Base-by-base conservation (phyloP, 23 tunicate species). In the Phallusia fumigata region DNA sequence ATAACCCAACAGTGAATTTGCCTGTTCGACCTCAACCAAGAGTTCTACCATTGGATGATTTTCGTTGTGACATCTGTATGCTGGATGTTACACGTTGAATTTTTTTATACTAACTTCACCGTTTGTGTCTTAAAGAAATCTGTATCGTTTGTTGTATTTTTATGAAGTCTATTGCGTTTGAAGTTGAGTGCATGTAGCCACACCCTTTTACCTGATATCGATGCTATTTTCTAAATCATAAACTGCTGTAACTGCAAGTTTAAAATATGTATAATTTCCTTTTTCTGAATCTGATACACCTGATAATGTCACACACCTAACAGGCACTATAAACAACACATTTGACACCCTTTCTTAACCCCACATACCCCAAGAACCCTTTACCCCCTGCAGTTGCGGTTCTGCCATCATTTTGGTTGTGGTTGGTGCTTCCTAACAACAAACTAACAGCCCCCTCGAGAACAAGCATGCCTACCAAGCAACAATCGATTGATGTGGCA, bases 341-440 rank as follows among this genome's bases (percentile, higher is more conserved):
- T 40, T n/a, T 6, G 13, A 58, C 69, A 21, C 28, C 18, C 1
- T 58, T 58, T 24, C 83, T 50, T 16, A 30, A 5, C 53, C 77
- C 58, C 58, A n/a, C 58, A 30, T 30, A 35, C 81, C 81, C 81
- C 19, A 28, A 3, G 31, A 31, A 75, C 36, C 79, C 79, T 32
- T 32, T 75, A 75, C 36, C 79, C 40, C 58, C 33, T 34, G 31
- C 81, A 77, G 81, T 77, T 77, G 81, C 81, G 33, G 81, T 77
- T 34, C 33, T 32, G 26, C 24, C 81, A 30, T 77, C 81, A 44
- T 30, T 30, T 77, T 40, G 58, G 53, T 77, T 77, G 81, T 77
- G 53, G 81, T 40, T 77, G 81, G 81, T 77, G 81, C 44, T 44
- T 36, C 31, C 58, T 40, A 77, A 44, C 53, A 36, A 28, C 53